These are phyloP conservation scores for Phalloptychus januarius DNA, from an alignment of 2,797 vertebrate genomes.

Conservation along the genomic window DNA sequence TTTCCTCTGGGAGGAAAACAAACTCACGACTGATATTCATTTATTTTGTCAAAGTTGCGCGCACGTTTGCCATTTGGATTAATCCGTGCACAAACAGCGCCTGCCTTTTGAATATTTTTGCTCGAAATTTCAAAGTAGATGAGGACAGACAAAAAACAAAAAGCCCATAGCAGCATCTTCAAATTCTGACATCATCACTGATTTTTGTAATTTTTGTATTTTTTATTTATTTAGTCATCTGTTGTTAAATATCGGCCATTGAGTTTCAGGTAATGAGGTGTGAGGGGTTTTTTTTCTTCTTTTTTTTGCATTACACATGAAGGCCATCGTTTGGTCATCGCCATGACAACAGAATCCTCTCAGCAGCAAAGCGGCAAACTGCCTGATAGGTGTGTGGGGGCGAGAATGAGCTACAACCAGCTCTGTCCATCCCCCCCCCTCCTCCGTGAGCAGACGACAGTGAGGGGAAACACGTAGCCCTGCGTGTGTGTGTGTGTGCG, in stretches of 20 bases:
- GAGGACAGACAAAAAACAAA: not conserved
- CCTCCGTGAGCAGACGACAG: constrained; percentile 34
- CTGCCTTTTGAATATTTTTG: not conserved
- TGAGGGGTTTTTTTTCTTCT: not conserved
- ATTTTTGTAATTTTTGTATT: not conserved
- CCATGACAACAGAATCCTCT: constrained; percentile 73
- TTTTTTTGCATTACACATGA: constrained; percentile 30
- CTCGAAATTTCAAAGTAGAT: not conserved
- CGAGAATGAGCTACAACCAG: constrained; percentile 49
- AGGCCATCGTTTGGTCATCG: constrained; percentile 62
- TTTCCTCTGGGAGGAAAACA: not conserved
- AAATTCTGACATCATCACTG: not conserved
- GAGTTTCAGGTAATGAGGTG: constrained; percentile 12
- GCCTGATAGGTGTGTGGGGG: constrained; percentile 52
- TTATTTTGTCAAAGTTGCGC: not conserved
- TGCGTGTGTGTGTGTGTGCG: too few relatives aligned
- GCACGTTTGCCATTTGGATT: not conserved
- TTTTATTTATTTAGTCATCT: constrained; percentile 3
- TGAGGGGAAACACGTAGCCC: constrained; percentile 18
- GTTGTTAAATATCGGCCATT: constrained; percentile 38
- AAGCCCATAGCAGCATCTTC: not conserved
- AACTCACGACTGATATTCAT: not conserved
- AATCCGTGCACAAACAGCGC: not conserved
- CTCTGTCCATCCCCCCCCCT: constrained; percentile 24
- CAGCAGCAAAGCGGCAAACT: constrained; percentile 40